These are phyloP conservation scores for Beroe forskalii DNA, from an alignment of 37 sponge, comb jelly and placozoan genomes.

Conservation along the genomic window DNA sequence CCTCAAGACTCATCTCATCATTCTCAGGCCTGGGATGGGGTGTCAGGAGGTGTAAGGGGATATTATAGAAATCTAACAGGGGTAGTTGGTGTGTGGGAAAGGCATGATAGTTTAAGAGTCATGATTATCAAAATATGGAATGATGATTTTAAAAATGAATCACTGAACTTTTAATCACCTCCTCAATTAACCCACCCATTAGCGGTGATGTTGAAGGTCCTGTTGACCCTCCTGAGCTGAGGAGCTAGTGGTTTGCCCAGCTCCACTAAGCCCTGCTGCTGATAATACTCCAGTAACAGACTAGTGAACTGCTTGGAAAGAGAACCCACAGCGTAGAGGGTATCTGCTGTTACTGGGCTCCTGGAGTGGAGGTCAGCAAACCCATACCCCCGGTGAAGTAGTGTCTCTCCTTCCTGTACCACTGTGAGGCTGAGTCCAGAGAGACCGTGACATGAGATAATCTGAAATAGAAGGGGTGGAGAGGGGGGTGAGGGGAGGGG, in stretches of 20 bases:
- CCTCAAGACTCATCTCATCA: neutral
- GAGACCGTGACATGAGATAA: neutral
- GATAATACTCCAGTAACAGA: neutral
- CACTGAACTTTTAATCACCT: too few species aligned
- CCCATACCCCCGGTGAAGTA: neutral
- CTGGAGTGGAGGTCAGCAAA: neutral
- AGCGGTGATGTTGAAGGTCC: neutral
- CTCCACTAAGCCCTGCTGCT: neutral
- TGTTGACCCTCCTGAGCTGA: neutral
- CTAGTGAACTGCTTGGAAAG: conserved; percentile 32
- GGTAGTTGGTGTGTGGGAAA: neutral
- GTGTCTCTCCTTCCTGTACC: conserved; percentile 8
- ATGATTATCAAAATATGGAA: too few species aligned
- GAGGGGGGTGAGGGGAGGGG: too few species aligned
- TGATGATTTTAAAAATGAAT: too few species aligned
- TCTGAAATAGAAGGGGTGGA: neutral
- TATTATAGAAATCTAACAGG: neutral
- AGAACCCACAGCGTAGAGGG: neutral
- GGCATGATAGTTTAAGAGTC: too few species aligned
- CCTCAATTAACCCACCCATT: neutral
- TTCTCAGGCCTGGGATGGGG: neutral
- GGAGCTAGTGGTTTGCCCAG: conserved; percentile 7
- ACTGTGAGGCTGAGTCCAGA: conserved; percentile 7
- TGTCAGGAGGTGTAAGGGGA: neutral
- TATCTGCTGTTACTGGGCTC: neutral